phyloP scores from a whole-genome alignment of 2,888 invertebrate genomes.

The Corbicula japonica region DNA sequence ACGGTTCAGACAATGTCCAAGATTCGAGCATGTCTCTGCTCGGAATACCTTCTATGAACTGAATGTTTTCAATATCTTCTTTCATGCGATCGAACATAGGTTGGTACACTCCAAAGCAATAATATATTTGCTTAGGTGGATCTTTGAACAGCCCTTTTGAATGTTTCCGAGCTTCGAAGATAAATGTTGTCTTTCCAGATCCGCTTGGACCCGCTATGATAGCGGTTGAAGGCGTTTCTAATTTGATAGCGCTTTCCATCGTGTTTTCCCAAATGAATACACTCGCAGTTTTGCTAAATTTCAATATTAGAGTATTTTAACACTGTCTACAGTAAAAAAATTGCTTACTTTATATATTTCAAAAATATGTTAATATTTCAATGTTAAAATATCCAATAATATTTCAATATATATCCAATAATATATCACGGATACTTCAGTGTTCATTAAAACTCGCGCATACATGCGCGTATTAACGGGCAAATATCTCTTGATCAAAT shows the following conservation, averaged over 20 bases:
- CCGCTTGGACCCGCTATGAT: constrained; percentile 5
- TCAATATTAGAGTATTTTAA: too few relatives aligned
- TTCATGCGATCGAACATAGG: constrained; percentile 22
- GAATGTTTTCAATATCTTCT: not conserved
- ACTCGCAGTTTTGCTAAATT: too few relatives aligned
- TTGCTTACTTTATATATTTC: too few relatives aligned
- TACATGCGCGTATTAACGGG: too few relatives aligned
- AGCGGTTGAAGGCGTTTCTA: not conserved
- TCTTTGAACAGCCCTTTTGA: constrained; percentile 12
- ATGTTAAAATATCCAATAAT: too few relatives aligned
- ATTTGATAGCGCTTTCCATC: constrained; percentile 10
- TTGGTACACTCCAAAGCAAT: constrained; percentile 28
- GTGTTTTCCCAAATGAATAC: too few relatives aligned
- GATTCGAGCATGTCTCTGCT: not conserved
- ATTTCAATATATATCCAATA: too few relatives aligned
- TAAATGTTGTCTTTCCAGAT: constrained; percentile 9
- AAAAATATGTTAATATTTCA: too few relatives aligned
- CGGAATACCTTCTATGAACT: constrained; percentile 4
- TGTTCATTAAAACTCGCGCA: too few relatives aligned
- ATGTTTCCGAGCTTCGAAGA: constrained; percentile 18
- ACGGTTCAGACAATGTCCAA: not conserved
- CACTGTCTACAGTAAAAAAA: too few relatives aligned
- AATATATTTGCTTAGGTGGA: constrained; percentile 17
- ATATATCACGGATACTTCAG: too few relatives aligned
- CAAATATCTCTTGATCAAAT: too few relatives aligned